A percentile compares a stretch with the other conserved stretches of the same genome.
These are phyloP conservation scores for Agrypnia vestita DNA, from an alignment of 1,140 invertebrate genomes.

Conservation along the genomic window DNA sequence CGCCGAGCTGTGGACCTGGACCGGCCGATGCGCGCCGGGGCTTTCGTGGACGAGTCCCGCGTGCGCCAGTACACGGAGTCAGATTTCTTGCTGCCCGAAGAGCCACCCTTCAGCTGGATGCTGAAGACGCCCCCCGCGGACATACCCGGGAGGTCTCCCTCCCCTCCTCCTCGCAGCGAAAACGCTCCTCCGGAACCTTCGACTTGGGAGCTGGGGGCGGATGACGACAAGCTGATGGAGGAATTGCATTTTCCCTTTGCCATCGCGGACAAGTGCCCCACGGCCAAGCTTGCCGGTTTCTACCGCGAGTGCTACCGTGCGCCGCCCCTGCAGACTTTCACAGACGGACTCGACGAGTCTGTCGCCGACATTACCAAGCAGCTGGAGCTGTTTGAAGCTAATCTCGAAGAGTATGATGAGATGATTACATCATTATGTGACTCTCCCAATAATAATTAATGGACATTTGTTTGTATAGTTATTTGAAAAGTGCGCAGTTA, in stretches of 20 bases:
- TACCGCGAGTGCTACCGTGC: constrained; percentile 86
- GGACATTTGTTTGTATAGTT: neutral
- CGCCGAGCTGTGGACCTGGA: constrained; percentile 75
- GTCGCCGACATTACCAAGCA: constrained; percentile 74
- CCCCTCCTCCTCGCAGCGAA: neutral
- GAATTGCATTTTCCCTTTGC: constrained; percentile 75
- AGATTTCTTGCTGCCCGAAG: constrained; percentile 76
- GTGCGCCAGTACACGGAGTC: constrained; percentile 74
- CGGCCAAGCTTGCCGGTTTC: constrained; percentile 82
- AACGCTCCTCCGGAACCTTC: neutral
- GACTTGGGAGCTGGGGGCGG: constrained; percentile 9
- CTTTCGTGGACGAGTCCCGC: constrained; percentile 76
- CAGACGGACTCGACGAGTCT: constrained; percentile 65
- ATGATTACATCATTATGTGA: constrained; percentile 78
- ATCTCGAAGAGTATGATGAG: constrained; percentile 83
- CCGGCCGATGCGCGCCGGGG: constrained; percentile 80
- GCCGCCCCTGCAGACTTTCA: constrained; percentile 79
- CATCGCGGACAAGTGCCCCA: constrained; percentile 67
- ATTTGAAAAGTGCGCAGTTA: no score
- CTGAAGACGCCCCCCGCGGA: constrained; percentile 62
- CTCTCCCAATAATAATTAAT: constrained; percentile 56
- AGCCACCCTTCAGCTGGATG: constrained; percentile 80
- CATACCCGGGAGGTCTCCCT: neutral
- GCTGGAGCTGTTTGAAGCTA: constrained; percentile 83
- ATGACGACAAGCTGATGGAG: constrained; percentile 60